Conservation (phyloP, 1,140 invertebrate genomes). For the Drosophila pruinosa region DNA sequence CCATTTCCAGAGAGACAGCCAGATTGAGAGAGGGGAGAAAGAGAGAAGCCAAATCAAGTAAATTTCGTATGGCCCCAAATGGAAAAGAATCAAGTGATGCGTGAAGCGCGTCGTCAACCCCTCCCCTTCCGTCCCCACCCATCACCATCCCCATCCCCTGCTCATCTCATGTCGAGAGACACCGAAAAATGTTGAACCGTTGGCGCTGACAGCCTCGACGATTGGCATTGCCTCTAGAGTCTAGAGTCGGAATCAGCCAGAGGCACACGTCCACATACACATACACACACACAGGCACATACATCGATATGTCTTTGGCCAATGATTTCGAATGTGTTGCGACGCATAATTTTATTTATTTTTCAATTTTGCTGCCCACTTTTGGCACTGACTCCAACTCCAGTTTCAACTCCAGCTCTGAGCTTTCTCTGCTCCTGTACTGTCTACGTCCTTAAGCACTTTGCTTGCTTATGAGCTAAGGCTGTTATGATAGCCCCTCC, state of each 20-base stretch:
- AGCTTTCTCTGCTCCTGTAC: not conserved
- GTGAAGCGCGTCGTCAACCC: slow-evolving; percentile 42
- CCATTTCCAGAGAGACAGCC: slow-evolving; percentile 23
- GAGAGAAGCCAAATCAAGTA: slow-evolving; percentile 35
- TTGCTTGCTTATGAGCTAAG: slow-evolving; percentile 51
- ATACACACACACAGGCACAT: not conserved
- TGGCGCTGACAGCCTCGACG: slow-evolving; percentile 18
- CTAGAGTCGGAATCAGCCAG: not conserved
- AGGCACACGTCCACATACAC: not conserved
- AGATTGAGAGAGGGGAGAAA: not conserved
- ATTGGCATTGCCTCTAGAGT: slow-evolving; percentile 10
- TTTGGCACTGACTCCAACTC: slow-evolving; percentile 1
- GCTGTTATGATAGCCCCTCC: slow-evolving; percentile 57
- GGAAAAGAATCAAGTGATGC: slow-evolving; percentile 49
- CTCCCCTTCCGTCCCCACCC: not conserved
- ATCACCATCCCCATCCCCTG: not conserved
- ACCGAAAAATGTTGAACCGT: not conserved
- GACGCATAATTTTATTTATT: slow-evolving; percentile 78
- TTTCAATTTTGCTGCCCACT: slow-evolving; percentile 66
- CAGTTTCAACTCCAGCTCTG: not conserved
- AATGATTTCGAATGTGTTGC: slow-evolving; percentile 67
- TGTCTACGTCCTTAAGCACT: slow-evolving; percentile 50
- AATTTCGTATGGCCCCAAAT: slow-evolving; percentile 42
- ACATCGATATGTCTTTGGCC: slow-evolving; percentile 46
- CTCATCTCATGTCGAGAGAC: not conserved